Base-by-base conservation (phyloP, 2,888 invertebrate genomes). In the Tetragonula carbonaria region DNA sequence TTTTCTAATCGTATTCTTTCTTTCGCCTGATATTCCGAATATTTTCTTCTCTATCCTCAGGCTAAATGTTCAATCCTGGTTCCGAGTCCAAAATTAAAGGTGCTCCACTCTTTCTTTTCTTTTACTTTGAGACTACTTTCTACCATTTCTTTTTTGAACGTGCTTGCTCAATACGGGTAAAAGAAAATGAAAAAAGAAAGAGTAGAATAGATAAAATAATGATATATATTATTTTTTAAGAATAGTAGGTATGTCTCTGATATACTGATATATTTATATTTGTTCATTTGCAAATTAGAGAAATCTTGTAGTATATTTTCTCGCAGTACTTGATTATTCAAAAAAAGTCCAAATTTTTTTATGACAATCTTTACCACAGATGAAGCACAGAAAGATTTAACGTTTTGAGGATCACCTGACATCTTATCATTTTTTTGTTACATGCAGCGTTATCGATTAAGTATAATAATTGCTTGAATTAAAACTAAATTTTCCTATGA, bases 11-110 rank as follows among this genome's bases (percentile, higher is more conserved):
- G 23, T 16, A 59, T 53, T 65, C 28, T 57, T 57, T 63, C 59
- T 33, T 18, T 33, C 55, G n/a, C 33, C 45, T 16, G 23, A 63
- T 63, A 28, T 63, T 65, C 68, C 50, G n/a, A 53, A 21, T 45
- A 59, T 59, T 57, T 76, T 68, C 57, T 33, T 57, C n/a, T 62
- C n/a, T 74, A 33, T 65, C 66, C 75, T 16, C 45, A 18, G 72
- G 72, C 67, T 57, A 55, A 63, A 68, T 53, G 59, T 55, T 80
- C 57, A 55, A 67, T 68, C 21, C 23, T n/a, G 67, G 33, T 75
- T 80, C 33, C 21, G 50, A 55, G 33, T 75, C 53, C 67, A 62
- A 83, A 83, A 80, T 50, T 55, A 73, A 68, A 18, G 16, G 3
- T 23, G 6, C 70, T 21, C 18, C 62, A 18, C 11, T n/a, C 63